Percentiles rank a stretch among this genome's conserved stretches.
Evolutionary conservation across 2,888 invertebrate genomes (phyloP).

Genomic region (Deilephila porcellus): DNA sequence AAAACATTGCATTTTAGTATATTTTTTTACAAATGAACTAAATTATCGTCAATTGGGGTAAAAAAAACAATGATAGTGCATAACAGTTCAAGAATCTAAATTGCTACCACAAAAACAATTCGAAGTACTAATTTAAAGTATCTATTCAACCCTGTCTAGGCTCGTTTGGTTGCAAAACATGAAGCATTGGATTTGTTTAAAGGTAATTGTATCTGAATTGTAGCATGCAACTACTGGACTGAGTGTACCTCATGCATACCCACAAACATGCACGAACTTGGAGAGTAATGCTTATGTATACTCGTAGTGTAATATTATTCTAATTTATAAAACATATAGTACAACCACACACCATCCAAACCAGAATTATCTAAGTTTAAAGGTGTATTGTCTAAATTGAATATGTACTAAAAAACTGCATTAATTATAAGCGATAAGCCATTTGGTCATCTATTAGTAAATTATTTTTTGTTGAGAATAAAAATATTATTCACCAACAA

Average conservation of each 20-base stretch:
- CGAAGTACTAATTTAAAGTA: background rate
- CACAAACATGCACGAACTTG: slow-evolving; percentile 34
- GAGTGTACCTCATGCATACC: slow-evolving; percentile 51
- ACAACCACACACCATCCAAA: background rate
- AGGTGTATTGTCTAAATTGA: too few species aligned
- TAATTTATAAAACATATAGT: background rate
- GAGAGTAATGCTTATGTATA: background rate
- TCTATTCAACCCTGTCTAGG: background rate
- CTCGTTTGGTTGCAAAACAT: background rate
- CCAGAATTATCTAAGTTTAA: background rate
- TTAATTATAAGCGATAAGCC: too few species aligned
- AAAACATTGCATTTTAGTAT: too few species aligned
- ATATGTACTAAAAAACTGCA: too few species aligned
- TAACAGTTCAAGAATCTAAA: too few species aligned
- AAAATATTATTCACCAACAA: too few species aligned
- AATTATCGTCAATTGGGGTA: too few species aligned
- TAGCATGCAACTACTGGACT: slow-evolving; percentile 35
- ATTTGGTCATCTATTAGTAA: too few species aligned
- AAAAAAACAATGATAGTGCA: too few species aligned
- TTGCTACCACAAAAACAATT: background rate
- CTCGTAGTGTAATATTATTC: background rate
- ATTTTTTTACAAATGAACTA: too few species aligned
- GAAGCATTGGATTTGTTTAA: background rate
- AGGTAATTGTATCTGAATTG: background rate
- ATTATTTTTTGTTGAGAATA: too few species aligned